A percentile compares a stretch with the other conserved stretches of the same genome.
phyloP scores from a whole-genome alignment of 1,140 invertebrate genomes.

The Monomorium pharaonis region DNA sequence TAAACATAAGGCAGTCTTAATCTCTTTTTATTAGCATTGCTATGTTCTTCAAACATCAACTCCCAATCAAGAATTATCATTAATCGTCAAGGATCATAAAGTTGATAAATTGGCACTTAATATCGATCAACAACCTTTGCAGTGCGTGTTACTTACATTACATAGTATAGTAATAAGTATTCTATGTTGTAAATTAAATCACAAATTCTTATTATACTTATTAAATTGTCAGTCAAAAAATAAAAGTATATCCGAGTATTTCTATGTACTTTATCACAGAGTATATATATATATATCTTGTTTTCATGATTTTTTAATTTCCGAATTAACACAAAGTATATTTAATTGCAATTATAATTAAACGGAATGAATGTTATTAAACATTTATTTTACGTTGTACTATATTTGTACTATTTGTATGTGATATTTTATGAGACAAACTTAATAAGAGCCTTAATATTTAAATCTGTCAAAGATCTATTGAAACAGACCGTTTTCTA shows the following conservation, averaged over 20 bases:
- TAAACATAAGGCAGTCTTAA: not conserved
- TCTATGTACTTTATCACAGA: not conserved
- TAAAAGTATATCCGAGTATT: not conserved
- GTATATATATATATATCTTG: not conserved
- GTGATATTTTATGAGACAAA: no score
- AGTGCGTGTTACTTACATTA: not conserved
- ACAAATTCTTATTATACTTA: not conserved
- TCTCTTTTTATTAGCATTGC: not conserved
- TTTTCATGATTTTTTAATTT: not conserved
- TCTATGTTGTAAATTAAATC: not conserved
- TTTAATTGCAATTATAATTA: not conserved
- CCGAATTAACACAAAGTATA: not conserved
- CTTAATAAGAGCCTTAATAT: not conserved
- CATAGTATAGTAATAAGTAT: not conserved
- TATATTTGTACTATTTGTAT: not conserved
- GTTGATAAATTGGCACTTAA: not conserved
- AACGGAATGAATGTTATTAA: not conserved
- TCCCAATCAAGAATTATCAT: not conserved
- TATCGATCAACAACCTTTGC: not conserved
- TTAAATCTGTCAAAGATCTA: not conserved
- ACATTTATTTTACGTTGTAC: not conserved
- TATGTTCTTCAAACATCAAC: not conserved
- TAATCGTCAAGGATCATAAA: not conserved
- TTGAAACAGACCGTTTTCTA: not conserved
- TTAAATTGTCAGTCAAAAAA: constrained; percentile 41